phyloP scores from a whole-genome alignment of 2,113 vertebrate species.

The Ariopsis seemanni region DNA sequence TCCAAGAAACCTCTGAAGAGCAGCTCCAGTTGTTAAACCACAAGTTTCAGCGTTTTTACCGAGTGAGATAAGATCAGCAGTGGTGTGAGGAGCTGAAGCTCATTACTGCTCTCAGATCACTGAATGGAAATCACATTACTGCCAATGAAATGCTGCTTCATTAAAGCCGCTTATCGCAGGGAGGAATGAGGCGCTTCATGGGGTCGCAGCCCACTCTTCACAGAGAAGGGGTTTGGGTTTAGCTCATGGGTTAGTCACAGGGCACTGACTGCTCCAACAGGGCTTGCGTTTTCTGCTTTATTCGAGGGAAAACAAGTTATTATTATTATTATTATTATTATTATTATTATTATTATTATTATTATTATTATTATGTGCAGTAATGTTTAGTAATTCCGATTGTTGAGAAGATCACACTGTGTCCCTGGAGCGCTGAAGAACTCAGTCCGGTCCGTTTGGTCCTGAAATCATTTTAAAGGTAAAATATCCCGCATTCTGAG shows the following conservation, averaged over 20 bases:
- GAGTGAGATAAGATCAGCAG: constrained; percentile 6
- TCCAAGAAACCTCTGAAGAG: background rate
- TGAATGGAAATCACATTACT: background rate
- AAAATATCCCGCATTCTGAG: background rate
- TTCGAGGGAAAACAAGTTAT: background rate
- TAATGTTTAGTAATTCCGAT: background rate
- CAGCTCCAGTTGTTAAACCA: background rate
- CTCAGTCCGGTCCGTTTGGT: too few species aligned
- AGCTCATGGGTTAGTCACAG: background rate
- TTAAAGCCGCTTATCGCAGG: constrained; percentile 17
- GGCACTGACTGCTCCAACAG: background rate
- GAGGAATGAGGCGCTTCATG: background rate
- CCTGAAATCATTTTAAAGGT: background rate
- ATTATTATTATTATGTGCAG: background rate
- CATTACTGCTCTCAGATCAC: constrained; percentile 1
- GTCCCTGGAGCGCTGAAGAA: too few species aligned
- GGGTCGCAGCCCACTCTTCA: background rate
- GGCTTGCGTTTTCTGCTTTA: background rate
- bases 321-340: constrained; percentile 12
- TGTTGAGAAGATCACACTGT: too few species aligned
- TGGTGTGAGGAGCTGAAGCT: background rate
- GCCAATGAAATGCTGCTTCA: constrained; percentile 6
- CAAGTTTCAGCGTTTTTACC: background rate
- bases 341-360: constrained; percentile 10
- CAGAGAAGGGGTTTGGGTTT: background rate